Evolutionary conservation across 2,113 vertebrate species (phyloP), one percentile per base, ranked within the genome.

Genomic region (Psittacus erithacus): DNA sequence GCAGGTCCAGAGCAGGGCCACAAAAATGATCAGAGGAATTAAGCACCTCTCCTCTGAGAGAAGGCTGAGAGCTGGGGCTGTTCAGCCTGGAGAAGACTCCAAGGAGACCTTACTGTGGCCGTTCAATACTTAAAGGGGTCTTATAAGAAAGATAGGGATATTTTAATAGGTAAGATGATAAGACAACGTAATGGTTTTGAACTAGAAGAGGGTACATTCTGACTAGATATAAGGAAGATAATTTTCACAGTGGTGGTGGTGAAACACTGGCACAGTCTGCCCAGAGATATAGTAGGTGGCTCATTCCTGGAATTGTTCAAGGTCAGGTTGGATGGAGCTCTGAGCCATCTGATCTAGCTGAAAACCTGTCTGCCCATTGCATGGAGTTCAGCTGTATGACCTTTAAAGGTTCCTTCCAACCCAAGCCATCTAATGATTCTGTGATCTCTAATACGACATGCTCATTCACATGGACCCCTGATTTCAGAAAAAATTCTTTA

Each of bases 311-410:
- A 22, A 85, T 41, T 17, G 17, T 0, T 79, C 38, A 25, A 46
- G 16, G 23, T 39, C 38, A 39, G 16, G 59, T 13, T 59, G 38
- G 49, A 67, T 17, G 12, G 8, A 13, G 55, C 28, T 50, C 16
- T 46, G 15, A 46, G 47, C 11, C 65, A 50, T 7, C 33, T n/a
- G 19, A 39, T 1, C 0, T 11, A 39, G 13, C 25, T 11, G 24
- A 52, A 46, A 17, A 46, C 10, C 28, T n/a, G 11, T 7, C 38
- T 27, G 28, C 6, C 29, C 39, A 44, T 16, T 7, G 41, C 46
- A 17, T 29, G 27, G 13, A 41, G 7, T 46, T 31, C 11, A 14
- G 46, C 23, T 71, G 50, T 63, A 27, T 9, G 16, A 29, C 6
- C 7, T 46, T 29, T 71, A 46, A 53, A 53, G 4, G 20, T 33